Evolutionary conservation across 1,140 invertebrate genomes (phyloP).

Genomic region (Octopus sinensis): DNA sequence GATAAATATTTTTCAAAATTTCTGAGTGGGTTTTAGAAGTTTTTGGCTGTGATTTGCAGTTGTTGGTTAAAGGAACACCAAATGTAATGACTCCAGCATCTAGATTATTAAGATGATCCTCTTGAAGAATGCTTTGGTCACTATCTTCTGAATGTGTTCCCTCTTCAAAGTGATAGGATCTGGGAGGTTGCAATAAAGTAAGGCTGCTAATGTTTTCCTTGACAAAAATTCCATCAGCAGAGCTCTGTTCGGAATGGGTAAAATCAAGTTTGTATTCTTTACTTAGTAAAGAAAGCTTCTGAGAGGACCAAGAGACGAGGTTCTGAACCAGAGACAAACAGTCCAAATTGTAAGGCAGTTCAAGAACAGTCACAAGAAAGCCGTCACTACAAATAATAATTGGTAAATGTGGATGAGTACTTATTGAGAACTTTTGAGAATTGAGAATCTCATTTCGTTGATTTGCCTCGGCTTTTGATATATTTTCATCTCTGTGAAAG

Average conservation of each 20-base stretch:
- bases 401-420: constrained; percentile 49
- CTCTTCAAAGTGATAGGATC: neutral
- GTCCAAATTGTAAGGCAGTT: constrained; percentile 40
- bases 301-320: constrained; percentile 42
- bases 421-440: constrained; percentile 51
- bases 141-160: constrained; percentile 35
- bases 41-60: neutral
- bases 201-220: neutral
- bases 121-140: constrained; percentile 36
- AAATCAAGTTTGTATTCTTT: constrained; percentile 35
- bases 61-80: constrained; percentile 29
- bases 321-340: constrained; percentile 43
- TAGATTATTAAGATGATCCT: constrained; percentile 29
- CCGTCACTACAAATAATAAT: constrained; percentile 56
- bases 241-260: constrained; percentile 34
- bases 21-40: neutral
- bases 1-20: constrained; percentile 16
- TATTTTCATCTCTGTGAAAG: no score
- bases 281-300: constrained; percentile 28
- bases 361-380: constrained; percentile 50
- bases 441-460: constrained; percentile 21
- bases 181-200: neutral
- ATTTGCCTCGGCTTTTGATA: no score
- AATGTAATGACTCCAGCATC: constrained; percentile 51
- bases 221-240: constrained; percentile 17